Percentiles rank a stretch among this genome's conserved stretches.
Evolutionary conservation across 2,888 invertebrate species (phyloP).

Genomic region (Pyrrhosoma nymphula): DNA sequence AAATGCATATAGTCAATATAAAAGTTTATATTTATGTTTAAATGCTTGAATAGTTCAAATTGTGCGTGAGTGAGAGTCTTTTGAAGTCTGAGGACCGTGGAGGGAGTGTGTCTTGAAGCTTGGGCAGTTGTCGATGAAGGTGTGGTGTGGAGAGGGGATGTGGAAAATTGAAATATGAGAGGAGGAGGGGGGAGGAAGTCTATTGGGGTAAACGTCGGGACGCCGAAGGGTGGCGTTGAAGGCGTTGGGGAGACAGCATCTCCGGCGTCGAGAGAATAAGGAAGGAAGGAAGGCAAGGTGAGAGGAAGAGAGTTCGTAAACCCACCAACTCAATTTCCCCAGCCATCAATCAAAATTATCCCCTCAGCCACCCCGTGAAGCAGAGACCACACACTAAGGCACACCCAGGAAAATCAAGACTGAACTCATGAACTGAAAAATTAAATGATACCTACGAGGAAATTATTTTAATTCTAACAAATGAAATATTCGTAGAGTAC

Average conservation of each 20-base stretch:
- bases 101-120: too few species aligned
- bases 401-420: not conserved
- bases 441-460: too few species aligned
- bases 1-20: too few species aligned
- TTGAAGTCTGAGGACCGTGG: too few species aligned
- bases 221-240: not conserved
- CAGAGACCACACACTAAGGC: not conserved
- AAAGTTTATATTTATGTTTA: too few species aligned
- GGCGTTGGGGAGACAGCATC: not conserved
- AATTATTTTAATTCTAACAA: too few species aligned
- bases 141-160: too few species aligned
- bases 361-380: not conserved
- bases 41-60: too few species aligned
- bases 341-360: conserved; percentile 67
- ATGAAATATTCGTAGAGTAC: too few species aligned
- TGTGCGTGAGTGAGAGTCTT: too few species aligned
- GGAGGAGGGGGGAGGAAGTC: not conserved
- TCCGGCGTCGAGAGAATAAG: not conserved
- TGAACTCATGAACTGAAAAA: too few species aligned
- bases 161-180: not conserved
- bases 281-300: not conserved
- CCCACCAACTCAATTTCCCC: conserved; percentile 58
- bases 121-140: not conserved
- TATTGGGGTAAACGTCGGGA: not conserved
- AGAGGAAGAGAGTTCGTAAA: not conserved